Percentiles rank a stretch among this genome's conserved stretches.
phyloP scores from a whole-genome alignment of 1,140 invertebrate species.

The Trachelipus rathkii region DNA sequence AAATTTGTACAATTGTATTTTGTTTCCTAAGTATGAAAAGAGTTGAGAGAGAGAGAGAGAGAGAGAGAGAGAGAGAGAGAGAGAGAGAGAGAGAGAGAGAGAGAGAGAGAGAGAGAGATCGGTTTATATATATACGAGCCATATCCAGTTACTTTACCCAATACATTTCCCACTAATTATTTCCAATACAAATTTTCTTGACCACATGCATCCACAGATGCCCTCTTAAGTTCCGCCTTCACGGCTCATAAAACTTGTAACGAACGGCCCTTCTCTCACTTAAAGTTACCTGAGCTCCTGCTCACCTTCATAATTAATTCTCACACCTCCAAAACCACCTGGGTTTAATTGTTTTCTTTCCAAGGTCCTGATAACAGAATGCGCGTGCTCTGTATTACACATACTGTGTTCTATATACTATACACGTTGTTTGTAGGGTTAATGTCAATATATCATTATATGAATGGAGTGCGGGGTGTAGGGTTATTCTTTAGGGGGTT shows the following conservation, averaged over 20 bases:
- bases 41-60: too few species aligned
- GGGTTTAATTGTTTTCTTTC: neutral
- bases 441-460: too few species aligned
- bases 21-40: too few species aligned
- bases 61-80: too few species aligned
- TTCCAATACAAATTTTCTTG: slow-evolving; percentile 6
- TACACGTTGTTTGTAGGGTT: neutral
- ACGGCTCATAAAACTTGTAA: neutral
- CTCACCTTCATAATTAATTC: slow-evolving; percentile 8
- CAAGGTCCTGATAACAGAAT: neutral
- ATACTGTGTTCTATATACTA: neutral
- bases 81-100: too few species aligned
- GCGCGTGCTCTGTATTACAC: neutral
- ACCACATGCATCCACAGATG: neutral
- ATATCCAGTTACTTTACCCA: too few species aligned
- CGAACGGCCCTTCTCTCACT: neutral
- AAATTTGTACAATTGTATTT: too few species aligned
- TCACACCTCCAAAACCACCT: neutral
- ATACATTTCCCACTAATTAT: neutral
- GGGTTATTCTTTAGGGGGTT: too few species aligned
- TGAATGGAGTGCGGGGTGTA: too few species aligned
- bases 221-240: neutral
- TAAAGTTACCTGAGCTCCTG: slow-evolving; percentile 2
- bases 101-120: too few species aligned
- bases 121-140: too few species aligned